Base-by-base conservation (phyloP, 2,888 invertebrate genomes). In the Patella pellucida region DNA sequence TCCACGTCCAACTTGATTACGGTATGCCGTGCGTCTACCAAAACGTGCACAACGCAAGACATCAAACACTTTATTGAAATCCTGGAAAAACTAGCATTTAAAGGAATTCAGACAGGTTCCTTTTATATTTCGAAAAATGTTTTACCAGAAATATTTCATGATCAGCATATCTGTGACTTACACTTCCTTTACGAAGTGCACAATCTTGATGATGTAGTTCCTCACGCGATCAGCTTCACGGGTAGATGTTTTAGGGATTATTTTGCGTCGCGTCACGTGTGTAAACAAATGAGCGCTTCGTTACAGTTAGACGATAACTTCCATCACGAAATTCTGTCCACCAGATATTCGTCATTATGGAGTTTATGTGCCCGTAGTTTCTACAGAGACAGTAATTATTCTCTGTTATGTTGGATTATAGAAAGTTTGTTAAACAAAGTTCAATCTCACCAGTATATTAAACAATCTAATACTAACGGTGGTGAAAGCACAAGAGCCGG, bases 241-340 rank as follows among this genome's bases (percentile, higher is more conserved):
- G 77, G 79, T 51, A 75, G 82, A 7, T 78, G 80, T 67, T 80
- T 82, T 74, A 67, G 82, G 31, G 82, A 82, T 52, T 82, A 76
- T 74, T 74, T 82, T 52, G 82, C 82, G 9, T 78, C 80, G 31
- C 77, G 79, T 52, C 69, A 79, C n/a, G 78, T 80, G 27, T 80
- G 80, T 27, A 75, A 79, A n/a, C 80, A 79, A 52, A 69, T 81
- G 14, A 75, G 76, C 71, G 78, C 79, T 4, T 62, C 62, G 19
- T 19, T 11, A 15, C 19, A 62, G 11, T 62, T 14, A 19, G 62
- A 62, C 23, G 62, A 62, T 15, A 23, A 19, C 11, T 62, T 62
- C 14, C 62, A 62, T 23, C 19, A 62, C 23, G 62, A 62, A 62
- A 23, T 62, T 62, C 16, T 62, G 23, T 62, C 62, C 23, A 11